Percentiles rank a stretch among this genome's conserved stretches.
Conservation (phyloP, 2,797 vertebrate genomes). For the Sebastes aleutianus region DNA sequence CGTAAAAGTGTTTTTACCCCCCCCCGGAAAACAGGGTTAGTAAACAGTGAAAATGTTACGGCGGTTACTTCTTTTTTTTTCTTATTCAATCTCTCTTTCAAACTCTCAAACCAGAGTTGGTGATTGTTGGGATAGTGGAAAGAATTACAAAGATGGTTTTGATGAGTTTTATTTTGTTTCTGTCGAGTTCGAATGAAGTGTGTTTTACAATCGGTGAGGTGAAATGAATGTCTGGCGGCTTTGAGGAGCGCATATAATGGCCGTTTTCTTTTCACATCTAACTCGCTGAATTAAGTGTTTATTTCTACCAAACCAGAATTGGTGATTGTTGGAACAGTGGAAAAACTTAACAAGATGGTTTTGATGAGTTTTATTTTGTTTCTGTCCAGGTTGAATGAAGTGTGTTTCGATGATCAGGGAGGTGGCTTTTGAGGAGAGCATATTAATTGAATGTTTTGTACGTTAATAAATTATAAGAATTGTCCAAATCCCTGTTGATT, state of each 20-base stretch:
- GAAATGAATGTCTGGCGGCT: neutral
- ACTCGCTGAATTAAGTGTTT: no score
- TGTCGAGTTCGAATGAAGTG: neutral
- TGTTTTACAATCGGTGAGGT: neutral
- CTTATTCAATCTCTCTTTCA: neutral
- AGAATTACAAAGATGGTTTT: neutral
- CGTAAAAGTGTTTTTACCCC: rapidly evolving
- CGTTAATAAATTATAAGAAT: neutral
- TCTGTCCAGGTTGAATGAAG: neutral
- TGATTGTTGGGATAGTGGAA: neutral
- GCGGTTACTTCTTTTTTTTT: neutral
- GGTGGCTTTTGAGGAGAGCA: neutral
- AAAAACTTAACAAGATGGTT: neutral
- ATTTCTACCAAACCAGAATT: neutral
- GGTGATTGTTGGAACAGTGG: neutral
- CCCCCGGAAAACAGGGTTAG: neutral
- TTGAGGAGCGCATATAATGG: neutral
- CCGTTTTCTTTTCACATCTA: no score
- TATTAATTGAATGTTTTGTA: neutral
- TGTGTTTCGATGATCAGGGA: neutral
- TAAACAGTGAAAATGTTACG: neutral
- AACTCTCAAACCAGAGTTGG: neutral
- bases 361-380: neutral
- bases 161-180: neutral
- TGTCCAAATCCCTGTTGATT: neutral